Evolutionary conservation across 1,140 invertebrate genomes (phyloP).

Genomic region (Aradophagus sp.): DNA sequence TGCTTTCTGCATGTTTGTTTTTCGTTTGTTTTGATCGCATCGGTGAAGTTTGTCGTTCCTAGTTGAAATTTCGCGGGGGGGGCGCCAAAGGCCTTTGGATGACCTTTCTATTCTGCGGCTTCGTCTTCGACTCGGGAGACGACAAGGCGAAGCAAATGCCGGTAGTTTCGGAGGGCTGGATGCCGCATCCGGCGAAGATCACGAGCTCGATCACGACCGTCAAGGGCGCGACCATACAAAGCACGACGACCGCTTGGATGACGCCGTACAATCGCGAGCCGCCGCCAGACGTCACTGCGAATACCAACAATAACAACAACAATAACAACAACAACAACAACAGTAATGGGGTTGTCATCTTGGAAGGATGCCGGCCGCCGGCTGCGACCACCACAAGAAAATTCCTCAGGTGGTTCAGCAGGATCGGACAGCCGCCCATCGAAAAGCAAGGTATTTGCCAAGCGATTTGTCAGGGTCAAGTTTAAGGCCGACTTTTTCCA

Average conservation of each 20-base stretch:
- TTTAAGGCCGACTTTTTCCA: not conserved
- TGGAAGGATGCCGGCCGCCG: conserved; percentile 66
- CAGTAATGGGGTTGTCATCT: conserved; percentile 65
- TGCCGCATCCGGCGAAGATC: conserved; percentile 64
- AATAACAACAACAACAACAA: conserved; percentile 59
- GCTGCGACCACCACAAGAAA: conserved; percentile 66
- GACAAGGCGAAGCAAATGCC: conserved; percentile 70
- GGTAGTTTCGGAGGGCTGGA: conserved; percentile 67
- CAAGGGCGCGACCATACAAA: conserved; percentile 54
- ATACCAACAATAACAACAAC: conserved; percentile 27
- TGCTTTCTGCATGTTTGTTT: no score
- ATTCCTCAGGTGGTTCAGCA: conserved; percentile 70
- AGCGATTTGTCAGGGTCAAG: not conserved
- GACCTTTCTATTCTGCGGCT: conserved; percentile 71
- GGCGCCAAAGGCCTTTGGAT: conserved; percentile 59
- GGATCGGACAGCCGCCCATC: conserved; percentile 68
- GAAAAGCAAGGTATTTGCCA: conserved; percentile 66
- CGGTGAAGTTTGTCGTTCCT: not conserved
- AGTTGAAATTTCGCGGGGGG: not conserved
- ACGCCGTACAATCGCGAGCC: conserved; percentile 62
- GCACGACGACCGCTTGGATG: conserved; percentile 66
- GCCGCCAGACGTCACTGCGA: conserved; percentile 43
- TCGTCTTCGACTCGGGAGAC: conserved; percentile 69
- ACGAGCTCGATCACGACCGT: conserved; percentile 63
- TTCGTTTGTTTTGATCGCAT: no score